Evolutionary conservation across 2,888 invertebrate genomes (phyloP).

Genomic region (Andrena bicolor): DNA sequence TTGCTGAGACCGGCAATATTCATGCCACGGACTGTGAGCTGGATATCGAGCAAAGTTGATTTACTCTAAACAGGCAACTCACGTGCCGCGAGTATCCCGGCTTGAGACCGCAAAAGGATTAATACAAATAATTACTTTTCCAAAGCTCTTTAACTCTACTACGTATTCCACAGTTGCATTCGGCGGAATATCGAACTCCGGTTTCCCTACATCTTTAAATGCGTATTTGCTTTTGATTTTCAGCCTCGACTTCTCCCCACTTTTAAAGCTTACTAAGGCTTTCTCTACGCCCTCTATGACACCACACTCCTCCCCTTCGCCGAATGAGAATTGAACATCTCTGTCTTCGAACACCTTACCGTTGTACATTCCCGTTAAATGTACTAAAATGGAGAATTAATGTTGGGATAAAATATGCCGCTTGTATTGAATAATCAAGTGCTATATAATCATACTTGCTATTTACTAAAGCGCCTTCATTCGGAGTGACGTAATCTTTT

Average conservation of each 20-base stretch:
- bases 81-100: too few species aligned
- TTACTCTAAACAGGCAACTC: too few species aligned
- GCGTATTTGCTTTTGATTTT: slow-evolving; percentile 92
- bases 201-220: slow-evolving; percentile 90
- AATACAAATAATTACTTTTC: slow-evolving; percentile 87
- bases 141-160: slow-evolving; percentile 93
- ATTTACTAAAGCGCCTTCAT: slow-evolving; percentile 93
- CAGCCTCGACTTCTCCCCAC: slow-evolving; percentile 91
- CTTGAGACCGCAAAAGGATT: too few species aligned
- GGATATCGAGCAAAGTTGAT: too few species aligned
- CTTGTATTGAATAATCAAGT: neutral
- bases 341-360: slow-evolving; percentile 92
- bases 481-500: slow-evolving; percentile 90
- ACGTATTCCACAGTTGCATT: slow-evolving; percentile 92
- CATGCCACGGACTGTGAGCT: too few species aligned
- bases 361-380: slow-evolving; percentile 89
- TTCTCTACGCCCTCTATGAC: slow-evolving; percentile 93
- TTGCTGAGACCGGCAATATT: too few species aligned
- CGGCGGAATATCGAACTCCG: slow-evolving; percentile 91
- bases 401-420: neutral
- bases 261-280: slow-evolving; percentile 92
- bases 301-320: slow-evolving; percentile 92
- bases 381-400: slow-evolving; percentile 87
- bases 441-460: slow-evolving; percentile 86
- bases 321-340: slow-evolving; percentile 93